Evolutionary conservation across 2,797 vertebrate species (phyloP).

Genomic region (Gorsachius magnificus): DNA sequence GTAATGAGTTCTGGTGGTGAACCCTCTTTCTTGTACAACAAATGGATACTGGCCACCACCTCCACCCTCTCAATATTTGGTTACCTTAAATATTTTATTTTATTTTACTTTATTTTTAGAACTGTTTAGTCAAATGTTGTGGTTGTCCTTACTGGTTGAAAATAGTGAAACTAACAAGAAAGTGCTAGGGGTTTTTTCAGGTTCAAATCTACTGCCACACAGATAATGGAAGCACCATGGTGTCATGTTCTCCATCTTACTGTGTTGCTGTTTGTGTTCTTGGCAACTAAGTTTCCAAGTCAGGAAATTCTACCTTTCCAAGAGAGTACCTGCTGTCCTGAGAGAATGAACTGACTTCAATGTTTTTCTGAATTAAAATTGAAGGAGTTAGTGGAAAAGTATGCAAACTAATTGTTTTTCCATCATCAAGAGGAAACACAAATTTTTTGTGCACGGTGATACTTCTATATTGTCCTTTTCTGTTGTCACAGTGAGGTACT

Average conservation of each 20-base stretch:
- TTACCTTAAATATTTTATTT: background rate
- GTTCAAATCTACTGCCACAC: background rate
- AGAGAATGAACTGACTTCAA: background rate
- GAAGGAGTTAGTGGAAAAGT: background rate
- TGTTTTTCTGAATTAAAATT: background rate
- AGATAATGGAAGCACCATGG: background rate
- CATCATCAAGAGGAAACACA: background rate
- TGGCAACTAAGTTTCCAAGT: background rate
- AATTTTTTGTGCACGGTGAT: background rate
- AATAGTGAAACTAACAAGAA: background rate
- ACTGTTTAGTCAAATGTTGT: background rate
- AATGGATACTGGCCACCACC: background rate
- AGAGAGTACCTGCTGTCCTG: background rate
- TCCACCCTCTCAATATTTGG: no score
- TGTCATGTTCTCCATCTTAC: background rate
- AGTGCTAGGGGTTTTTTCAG: background rate
- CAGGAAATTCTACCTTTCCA: background rate
- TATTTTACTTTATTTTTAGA: background rate
- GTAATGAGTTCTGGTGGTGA: background rate
- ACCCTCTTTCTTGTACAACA: background rate
- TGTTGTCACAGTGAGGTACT: background rate
- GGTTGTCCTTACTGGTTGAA: background rate
- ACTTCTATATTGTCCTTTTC: background rate
- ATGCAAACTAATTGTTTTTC: background rate
- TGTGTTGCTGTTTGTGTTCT: background rate